phyloP scores from a whole-genome alignment of 1,140 invertebrate genomes.

The Melanaphis sacchari region DNA sequence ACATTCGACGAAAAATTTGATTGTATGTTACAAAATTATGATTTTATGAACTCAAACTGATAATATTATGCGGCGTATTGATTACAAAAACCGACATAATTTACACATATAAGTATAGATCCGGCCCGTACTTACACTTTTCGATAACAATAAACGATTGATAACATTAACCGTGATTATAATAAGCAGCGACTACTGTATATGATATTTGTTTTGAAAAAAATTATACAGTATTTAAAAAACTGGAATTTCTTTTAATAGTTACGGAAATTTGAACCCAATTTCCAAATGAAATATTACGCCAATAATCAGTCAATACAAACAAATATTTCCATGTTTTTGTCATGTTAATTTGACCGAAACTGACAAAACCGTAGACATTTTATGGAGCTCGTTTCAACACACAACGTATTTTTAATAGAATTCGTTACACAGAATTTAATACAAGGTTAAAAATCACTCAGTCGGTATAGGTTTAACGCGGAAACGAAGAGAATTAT shows the following conservation, averaged over 20 bases:
- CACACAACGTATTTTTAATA: background rate
- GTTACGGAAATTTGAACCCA: background rate
- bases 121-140: no score
- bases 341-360: constrained; percentile 15
- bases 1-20: no score
- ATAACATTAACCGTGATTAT: no score
- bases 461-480: background rate
- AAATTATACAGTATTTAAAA: no score
- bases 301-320: background rate
- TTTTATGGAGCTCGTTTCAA: background rate
- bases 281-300: constrained; percentile 9
- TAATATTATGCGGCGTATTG: no score
- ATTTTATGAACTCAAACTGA: no score
- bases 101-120: no score
- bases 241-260: background rate
- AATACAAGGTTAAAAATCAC: constrained; percentile 37
- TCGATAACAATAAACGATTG: no score
- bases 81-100: no score
- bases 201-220: no score
- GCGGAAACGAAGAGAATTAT: background rate
- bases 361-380: background rate
- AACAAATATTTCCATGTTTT: background rate
- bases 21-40: no score
- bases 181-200: no score
- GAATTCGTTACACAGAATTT: constrained; percentile 17